Evolutionary conservation across 2,888 invertebrate species (phyloP).

Genomic region (Monoplex corrugatus): DNA sequence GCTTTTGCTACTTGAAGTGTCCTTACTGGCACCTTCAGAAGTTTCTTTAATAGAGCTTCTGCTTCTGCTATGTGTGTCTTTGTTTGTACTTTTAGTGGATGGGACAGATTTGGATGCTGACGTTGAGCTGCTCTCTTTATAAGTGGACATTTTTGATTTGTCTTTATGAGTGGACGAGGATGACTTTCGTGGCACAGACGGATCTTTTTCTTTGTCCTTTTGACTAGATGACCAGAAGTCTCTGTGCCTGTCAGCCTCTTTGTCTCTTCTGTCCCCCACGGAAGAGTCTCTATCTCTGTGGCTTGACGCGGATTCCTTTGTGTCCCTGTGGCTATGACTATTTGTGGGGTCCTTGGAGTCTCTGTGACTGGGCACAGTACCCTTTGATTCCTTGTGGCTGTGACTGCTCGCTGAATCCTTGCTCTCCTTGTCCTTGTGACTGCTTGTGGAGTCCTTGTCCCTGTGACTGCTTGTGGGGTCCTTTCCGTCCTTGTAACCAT

Average conservation of each 20-base stretch:
- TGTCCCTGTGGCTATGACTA: background rate
- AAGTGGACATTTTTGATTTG: background rate
- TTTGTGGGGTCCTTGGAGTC: constrained; percentile 41
- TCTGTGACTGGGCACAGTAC: constrained; percentile 40
- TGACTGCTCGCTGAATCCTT: constrained; percentile 36
- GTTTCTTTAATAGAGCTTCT: background rate
- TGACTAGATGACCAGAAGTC: background rate
- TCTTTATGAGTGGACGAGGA: constrained; percentile 3
- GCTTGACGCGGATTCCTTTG: constrained; percentile 45
- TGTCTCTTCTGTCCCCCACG: background rate
- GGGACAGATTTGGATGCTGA: constrained; percentile 11
- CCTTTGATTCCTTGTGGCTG: constrained; percentile 21
- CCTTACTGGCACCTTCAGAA: constrained; percentile 26
- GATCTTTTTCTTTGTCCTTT: constrained; percentile 42
- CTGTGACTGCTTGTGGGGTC: constrained; percentile 41
- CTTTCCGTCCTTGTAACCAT: constrained; percentile 8
- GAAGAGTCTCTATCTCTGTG: constrained; percentile 36
- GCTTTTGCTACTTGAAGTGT: background rate
- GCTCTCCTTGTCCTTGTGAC: too few species aligned
- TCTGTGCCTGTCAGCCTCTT: background rate
- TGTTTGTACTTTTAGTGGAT: constrained; percentile 22
- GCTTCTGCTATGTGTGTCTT: background rate
- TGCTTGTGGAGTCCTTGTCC: constrained; percentile 44
- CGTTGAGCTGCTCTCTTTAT: constrained; percentile 38
- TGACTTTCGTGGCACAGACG: constrained; percentile 28